Evolutionary conservation across 1,140 invertebrate genomes (phyloP).

Genomic region (Ylistrum balloti): DNA sequence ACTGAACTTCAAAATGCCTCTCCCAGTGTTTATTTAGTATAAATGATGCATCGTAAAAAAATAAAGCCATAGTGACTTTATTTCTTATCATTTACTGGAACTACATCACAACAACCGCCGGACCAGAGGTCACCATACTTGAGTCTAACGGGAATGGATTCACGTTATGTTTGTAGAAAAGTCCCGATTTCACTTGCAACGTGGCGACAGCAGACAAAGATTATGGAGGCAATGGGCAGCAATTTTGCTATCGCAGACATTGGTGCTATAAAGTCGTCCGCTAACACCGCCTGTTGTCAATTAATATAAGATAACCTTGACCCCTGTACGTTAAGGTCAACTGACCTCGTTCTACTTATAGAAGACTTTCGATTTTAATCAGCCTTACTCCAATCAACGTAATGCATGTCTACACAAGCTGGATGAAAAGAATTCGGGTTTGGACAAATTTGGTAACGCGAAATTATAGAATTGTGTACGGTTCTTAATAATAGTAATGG

Average conservation of each 20-base stretch:
- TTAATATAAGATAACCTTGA: background rate
- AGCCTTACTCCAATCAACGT: background rate
- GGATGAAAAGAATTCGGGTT: background rate
- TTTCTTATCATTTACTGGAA: too few relatives aligned
- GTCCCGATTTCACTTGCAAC: too few relatives aligned
- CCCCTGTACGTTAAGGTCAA: background rate
- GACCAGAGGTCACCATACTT: too few relatives aligned
- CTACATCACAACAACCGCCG: too few relatives aligned
- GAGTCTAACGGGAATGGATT: too few relatives aligned
- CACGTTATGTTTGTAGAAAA: too few relatives aligned
- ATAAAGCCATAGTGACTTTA: too few relatives aligned
- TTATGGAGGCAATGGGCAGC: too few relatives aligned
- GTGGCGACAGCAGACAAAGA: too few relatives aligned
- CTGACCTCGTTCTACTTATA: background rate
- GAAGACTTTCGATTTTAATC: background rate
- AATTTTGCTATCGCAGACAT: background rate
- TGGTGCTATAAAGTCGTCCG: background rate
- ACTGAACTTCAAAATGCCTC: too few relatives aligned
- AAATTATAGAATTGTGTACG: background rate
- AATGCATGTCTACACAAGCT: background rate
- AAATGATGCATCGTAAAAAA: too few relatives aligned
- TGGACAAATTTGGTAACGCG: background rate
- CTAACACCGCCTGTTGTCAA: background rate
- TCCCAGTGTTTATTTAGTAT: too few relatives aligned
- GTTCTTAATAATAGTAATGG: slow-evolving; percentile 5